Evolutionary conservation across 2,888 invertebrate species (phyloP).

Genomic region (Catocala fraxini): DNA sequence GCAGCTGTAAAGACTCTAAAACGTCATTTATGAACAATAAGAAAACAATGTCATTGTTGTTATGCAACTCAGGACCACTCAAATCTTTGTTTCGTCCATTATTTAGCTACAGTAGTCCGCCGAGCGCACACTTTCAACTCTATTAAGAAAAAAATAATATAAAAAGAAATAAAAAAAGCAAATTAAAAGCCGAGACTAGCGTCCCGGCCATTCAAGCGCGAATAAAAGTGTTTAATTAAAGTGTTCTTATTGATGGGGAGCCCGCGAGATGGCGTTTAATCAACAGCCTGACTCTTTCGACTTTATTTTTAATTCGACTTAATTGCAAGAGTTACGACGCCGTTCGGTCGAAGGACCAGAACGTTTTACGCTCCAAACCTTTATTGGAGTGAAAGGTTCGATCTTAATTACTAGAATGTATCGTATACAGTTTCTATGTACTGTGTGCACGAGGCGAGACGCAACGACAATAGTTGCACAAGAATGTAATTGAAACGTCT

Average conservation of each 20-base stretch:
- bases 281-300: slow-evolving; percentile 76
- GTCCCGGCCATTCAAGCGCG: slow-evolving; percentile 75
- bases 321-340: slow-evolving; percentile 83
- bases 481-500: slow-evolving; percentile 85
- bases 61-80: slow-evolving; percentile 42
- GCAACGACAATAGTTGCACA: slow-evolving; percentile 77
- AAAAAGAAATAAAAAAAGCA: slow-evolving; percentile 67
- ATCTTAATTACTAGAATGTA: slow-evolving; percentile 67
- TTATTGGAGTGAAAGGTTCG: slow-evolving; percentile 67
- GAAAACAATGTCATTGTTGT: slow-evolving; percentile 39
- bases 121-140: slow-evolving; percentile 60
- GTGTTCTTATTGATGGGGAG: slow-evolving; percentile 85
- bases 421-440: slow-evolving; percentile 51
- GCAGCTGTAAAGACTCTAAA: slow-evolving; percentile 29
- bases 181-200: slow-evolving; percentile 76
- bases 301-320: slow-evolving; percentile 85
- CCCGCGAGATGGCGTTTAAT: slow-evolving; percentile 86
- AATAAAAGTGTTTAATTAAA: slow-evolving; percentile 87
- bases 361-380: slow-evolving; percentile 73
- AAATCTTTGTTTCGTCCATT: slow-evolving; percentile 63
- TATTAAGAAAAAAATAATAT: slow-evolving; percentile 67
- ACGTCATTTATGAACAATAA: slow-evolving; percentile 44
- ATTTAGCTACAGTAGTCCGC: slow-evolving; percentile 56
- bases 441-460: slow-evolving; percentile 50
- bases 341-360: slow-evolving; percentile 63